Evolutionary conservation across 2,113 vertebrate species (phyloP).

Genomic region (Macquaria australasica): DNA sequence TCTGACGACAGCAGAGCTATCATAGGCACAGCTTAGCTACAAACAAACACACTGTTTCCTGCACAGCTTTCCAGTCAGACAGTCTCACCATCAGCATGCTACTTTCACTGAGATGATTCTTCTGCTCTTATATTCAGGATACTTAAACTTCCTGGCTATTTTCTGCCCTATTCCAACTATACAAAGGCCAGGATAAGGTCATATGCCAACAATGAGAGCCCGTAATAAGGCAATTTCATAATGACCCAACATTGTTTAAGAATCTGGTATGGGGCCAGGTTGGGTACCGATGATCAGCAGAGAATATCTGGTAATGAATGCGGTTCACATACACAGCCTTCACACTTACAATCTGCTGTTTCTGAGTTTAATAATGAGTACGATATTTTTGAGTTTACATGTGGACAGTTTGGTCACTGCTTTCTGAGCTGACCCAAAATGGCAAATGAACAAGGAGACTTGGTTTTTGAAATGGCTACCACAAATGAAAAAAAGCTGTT

Average conservation of each 20-base stretch:
- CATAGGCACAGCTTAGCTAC: constrained; percentile 51
- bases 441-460: not conserved
- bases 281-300: not conserved
- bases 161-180: too few species aligned
- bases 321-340: not conserved
- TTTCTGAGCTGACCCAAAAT: not conserved
- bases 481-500: not conserved
- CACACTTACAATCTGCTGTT: not conserved
- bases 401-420: not conserved
- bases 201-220: not conserved
- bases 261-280: not conserved
- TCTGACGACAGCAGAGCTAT: constrained; percentile 64
- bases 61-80: not conserved
- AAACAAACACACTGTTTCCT: constrained; percentile 31
- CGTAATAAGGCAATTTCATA: not conserved
- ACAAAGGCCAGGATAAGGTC: not conserved
- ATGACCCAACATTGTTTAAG: not conserved
- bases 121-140: not conserved
- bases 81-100: not conserved
- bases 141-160: not conserved
- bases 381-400: not conserved
- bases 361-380: too few species aligned
- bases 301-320: not conserved
- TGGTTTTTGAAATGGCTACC: not conserved
- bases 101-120: not conserved